A percentile compares a stretch with the other conserved stretches of the same genome.
phyloP scores from a whole-genome alignment of 2,888 invertebrate genomes.

The Punctoribates punctum region DNA sequence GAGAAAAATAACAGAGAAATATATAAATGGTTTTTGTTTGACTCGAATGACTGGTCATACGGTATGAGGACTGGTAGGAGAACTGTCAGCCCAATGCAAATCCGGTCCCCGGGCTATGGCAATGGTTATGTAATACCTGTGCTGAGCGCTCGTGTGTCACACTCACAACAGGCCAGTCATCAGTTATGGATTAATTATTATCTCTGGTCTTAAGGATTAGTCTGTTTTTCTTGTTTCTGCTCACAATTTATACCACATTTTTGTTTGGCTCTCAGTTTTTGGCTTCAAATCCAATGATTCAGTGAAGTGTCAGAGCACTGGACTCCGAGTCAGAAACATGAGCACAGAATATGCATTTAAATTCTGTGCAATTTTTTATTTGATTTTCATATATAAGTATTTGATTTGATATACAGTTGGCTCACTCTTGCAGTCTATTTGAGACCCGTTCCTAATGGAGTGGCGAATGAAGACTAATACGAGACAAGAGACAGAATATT shows the following conservation, averaged over 20 bases:
- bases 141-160: slow-evolving; percentile 17
- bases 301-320: neutral
- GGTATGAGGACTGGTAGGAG: neutral
- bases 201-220: slow-evolving; percentile 12
- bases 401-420: neutral
- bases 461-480: slow-evolving; percentile 8
- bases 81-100: neutral
- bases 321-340: neutral
- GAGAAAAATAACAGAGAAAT: too few relatives aligned
- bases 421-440: neutral
- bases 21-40: too few relatives aligned
- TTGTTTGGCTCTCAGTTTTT: neutral
- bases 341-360: neutral
- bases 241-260: neutral
- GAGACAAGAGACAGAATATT: neutral
- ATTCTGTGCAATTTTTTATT: neutral
- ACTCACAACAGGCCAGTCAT: slow-evolving; percentile 14
- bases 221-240: neutral
- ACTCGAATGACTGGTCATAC: too few relatives aligned
- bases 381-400: neutral
- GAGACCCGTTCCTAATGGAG: neutral
- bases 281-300: neutral
- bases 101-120: neutral
- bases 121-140: neutral
- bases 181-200: slow-evolving; percentile 32